Conservation (phyloP, 2,888 invertebrate genomes). For the Drosophila anomalata region DNA sequence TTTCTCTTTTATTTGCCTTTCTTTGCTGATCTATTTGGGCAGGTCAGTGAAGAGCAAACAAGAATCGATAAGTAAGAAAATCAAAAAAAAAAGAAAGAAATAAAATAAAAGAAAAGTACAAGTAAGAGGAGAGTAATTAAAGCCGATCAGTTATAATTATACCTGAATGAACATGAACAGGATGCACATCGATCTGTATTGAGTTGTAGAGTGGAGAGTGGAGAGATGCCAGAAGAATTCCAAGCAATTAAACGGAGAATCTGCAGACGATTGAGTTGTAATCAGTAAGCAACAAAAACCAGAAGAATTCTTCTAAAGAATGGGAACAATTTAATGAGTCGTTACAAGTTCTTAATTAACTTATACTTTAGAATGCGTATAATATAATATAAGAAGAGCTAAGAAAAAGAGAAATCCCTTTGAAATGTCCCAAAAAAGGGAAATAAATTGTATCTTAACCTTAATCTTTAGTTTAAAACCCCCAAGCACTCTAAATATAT, state of each 20-base stretch:
- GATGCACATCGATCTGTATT: constrained; percentile 8
- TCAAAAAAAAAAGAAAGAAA: neutral
- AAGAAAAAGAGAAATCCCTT: too few species aligned
- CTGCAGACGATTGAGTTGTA: neutral
- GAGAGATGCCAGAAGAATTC: constrained; percentile 15
- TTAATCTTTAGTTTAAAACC: neutral
- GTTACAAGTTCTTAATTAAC: too few species aligned
- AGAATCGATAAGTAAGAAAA: neutral
- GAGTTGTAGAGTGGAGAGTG: neutral
- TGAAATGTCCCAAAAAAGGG: too few species aligned
- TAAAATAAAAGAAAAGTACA: neutral
- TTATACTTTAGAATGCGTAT: too few species aligned
- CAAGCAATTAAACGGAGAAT: constrained; percentile 5
- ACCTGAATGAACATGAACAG: neutral
- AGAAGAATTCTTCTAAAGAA: constrained; percentile 1
- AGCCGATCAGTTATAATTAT: constrained; percentile 1
- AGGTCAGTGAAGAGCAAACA: constrained; percentile 35
- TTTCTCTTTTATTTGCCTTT: constrained; percentile 2
- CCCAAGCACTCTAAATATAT: neutral
- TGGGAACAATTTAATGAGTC: neutral
- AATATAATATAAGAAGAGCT: too few species aligned
- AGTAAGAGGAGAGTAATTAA: neutral
- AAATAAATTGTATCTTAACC: neutral
- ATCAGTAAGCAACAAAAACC: neutral
- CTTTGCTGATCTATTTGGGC: constrained; percentile 22